Base-by-base conservation (phyloP, 1,140 invertebrate genomes). In the Drosophila athabasca region DNA sequence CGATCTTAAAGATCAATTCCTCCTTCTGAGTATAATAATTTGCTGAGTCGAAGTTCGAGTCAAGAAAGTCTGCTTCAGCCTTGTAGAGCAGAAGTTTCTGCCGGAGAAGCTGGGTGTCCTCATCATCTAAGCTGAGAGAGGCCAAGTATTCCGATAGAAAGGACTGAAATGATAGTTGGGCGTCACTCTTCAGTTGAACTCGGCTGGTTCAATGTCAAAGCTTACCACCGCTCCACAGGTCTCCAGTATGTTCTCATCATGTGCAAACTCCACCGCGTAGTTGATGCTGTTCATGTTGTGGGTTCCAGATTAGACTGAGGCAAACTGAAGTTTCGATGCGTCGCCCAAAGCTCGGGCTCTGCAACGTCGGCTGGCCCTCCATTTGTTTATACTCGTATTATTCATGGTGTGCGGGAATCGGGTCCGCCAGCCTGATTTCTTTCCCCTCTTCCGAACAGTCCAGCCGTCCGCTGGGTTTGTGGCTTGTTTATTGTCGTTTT, bases 1-100 rank as follows among this genome's bases (percentile, higher is more conserved):
- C 76, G 11, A 87, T 67, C 50, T 76, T 82, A 26, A 60, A 87
- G 9, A 87, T 88, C 17, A 19, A 19, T 19, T 65, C 49, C 50
- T 87, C 82, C 45, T 88, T 85, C 6, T 76, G 44, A 9, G 49
- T 22, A 26, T 82, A 88, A 43, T 88, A 87, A 26, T 88, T 46
- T 0, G 62, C 49, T 24, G 52, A 64, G 50, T 62, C 31, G 19
- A 53, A 48, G 54, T 76, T 65, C 6, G 66, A 39, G 5, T 68
- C 66, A 17, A 70, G 0, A 19, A 19, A 19, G 17, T 19, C 17
- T 19, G 17, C 17, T 19, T 19, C 17, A 19, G 17, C 17, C 17
- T 19, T 19, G 17, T 19, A 19, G 6, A 51, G 24, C 19, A 62
- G 4, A 6, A 87, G 44, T 9, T 55, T 64, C 2, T 71, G 26